Evolutionary conservation across 1,140 invertebrate species (phyloP).

Genomic region (Drosophila malerkotliana): DNA sequence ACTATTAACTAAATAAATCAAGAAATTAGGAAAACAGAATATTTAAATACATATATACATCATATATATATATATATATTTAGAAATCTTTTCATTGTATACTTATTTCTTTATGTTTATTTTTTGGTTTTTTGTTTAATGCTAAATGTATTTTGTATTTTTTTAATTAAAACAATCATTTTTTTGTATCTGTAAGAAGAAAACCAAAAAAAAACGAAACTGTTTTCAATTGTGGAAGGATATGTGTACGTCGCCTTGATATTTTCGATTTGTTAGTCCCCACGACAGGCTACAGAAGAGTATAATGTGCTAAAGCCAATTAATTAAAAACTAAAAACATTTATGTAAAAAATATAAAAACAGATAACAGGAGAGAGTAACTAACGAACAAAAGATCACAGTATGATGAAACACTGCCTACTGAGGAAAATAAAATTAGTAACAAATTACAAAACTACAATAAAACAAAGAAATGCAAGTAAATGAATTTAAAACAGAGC

Average conservation of each 20-base stretch:
- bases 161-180: conserved; percentile 52
- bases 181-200: conserved; percentile 26
- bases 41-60: conserved; percentile 39
- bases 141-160: conserved; percentile 52
- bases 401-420: conserved; percentile 77
- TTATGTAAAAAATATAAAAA: conserved; percentile 26
- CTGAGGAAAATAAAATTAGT: conserved; percentile 65
- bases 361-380: conserved; percentile 25
- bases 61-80: conserved; percentile 35
- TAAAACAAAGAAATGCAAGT: conserved; percentile 69
- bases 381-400: conserved; percentile 53
- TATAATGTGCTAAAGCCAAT: conserved; percentile 55
- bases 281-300: conserved; percentile 1
- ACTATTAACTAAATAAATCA: conserved; percentile 44
- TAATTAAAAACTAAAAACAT: conserved; percentile 7
- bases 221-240: conserved; percentile 59
- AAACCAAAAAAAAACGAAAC: conserved; percentile 42
- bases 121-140: conserved; percentile 39
- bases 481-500: conserved; percentile 67
- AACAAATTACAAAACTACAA: conserved; percentile 78
- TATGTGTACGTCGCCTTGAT: background rate
- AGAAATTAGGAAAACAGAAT: conserved; percentile 61
- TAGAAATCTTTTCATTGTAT: conserved; percentile 44
- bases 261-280: conserved; percentile 33
- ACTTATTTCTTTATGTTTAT: conserved; percentile 45